Evolutionary conservation across 30 jellyfish, hydroid and myxozoan genomes (phyloP).

Genomic region (Cassiopea xamachana): DNA sequence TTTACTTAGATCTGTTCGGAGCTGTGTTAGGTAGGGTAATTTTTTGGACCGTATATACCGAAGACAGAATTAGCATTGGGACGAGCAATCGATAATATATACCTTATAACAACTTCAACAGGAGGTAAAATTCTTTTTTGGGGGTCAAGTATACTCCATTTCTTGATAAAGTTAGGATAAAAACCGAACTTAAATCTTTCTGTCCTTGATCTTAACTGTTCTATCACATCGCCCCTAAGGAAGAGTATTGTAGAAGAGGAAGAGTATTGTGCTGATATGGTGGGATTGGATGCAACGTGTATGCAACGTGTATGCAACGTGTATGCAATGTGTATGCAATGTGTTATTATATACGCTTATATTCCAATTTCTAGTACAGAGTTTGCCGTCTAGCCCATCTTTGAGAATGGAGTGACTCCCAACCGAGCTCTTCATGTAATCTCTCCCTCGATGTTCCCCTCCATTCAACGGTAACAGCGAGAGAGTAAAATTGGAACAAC

Average conservation of each 20-base stretch:
- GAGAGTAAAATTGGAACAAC: not conserved
- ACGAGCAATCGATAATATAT: slow-evolving; percentile 2
- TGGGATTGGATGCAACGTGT: not conserved
- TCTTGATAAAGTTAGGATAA: slow-evolving; percentile 25
- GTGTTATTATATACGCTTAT: not conserved
- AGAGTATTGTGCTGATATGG: not conserved
- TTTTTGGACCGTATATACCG: not conserved
- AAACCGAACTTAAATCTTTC: not conserved
- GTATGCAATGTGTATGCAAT: too few relatives aligned
- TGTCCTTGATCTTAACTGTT: not conserved
- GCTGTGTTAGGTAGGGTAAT: not conserved
- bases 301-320: too few relatives aligned
- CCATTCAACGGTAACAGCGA: not conserved
- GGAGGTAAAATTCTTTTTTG: slow-evolving; percentile 26
- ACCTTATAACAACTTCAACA: slow-evolving; percentile 9
- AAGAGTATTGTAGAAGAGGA: slow-evolving; percentile 27
- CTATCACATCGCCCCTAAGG: slow-evolving; percentile 24
- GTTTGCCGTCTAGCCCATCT: not conserved
- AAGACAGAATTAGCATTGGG: slow-evolving; percentile 11
- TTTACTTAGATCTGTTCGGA: slow-evolving; percentile 4
- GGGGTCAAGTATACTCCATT: not conserved
- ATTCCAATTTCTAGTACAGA: not conserved
- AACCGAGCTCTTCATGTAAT: not conserved
- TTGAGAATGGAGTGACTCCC: not conserved
- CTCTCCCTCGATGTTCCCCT: too few relatives aligned